A percentile compares a stretch with the other conserved stretches of the same genome.
phyloP scores from a whole-genome alignment of 2,888 invertebrate genomes.

The Margaritifera margaritifera region DNA sequence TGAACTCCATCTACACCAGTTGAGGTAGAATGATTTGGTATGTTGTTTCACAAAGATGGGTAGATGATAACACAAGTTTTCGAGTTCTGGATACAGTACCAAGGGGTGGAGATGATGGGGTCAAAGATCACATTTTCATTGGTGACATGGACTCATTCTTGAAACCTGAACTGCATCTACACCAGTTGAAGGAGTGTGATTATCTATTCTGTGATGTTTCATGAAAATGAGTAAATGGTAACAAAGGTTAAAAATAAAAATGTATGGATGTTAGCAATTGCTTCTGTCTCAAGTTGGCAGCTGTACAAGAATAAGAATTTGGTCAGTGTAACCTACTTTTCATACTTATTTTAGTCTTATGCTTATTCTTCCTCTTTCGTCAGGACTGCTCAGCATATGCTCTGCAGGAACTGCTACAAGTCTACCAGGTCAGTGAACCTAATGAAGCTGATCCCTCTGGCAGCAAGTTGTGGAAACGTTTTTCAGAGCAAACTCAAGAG shows the following conservation, averaged over 20 bases:
- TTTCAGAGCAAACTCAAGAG: slow-evolving; percentile 71
- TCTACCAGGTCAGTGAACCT: slow-evolving; percentile 65
- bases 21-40: too few relatives aligned
- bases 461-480: slow-evolving; percentile 68
- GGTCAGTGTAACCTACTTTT: not conserved
- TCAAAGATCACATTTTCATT: not conserved
- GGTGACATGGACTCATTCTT: not conserved
- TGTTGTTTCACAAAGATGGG: too few relatives aligned
- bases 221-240: not conserved
- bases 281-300: not conserved
- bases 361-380: slow-evolving; percentile 2
- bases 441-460: slow-evolving; percentile 39
- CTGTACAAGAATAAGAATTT: not conserved
- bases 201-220: not conserved
- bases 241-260: too few relatives aligned
- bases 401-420: slow-evolving; percentile 73
- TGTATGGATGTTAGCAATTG: too few relatives aligned
- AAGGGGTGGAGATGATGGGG: too few relatives aligned
- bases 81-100: too few relatives aligned
- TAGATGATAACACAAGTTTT: too few relatives aligned
- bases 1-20: too few relatives aligned
- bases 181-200: not conserved
- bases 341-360: too few relatives aligned
- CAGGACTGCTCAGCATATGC: slow-evolving; percentile 74
- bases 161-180: not conserved